Evolutionary conservation across 2,888 invertebrate genomes (phyloP).

Genomic region (Drosophila diplacantha): DNA sequence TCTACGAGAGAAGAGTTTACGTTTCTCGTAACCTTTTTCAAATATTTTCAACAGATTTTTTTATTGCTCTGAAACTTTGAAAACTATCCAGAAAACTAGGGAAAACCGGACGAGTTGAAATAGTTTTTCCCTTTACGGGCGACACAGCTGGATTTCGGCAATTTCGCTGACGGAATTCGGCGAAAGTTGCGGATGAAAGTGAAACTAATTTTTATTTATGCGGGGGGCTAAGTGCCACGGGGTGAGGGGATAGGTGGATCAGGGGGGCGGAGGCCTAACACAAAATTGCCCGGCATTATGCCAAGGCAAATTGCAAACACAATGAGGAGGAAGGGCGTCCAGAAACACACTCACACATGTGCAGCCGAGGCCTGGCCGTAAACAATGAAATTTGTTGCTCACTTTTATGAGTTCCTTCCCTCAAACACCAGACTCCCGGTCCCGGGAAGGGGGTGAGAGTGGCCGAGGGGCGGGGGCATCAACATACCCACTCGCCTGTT

Average conservation of each 20-base stretch:
- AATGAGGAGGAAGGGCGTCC: slow-evolving; percentile 3
- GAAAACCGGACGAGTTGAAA: neutral
- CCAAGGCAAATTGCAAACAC: slow-evolving; percentile 42
- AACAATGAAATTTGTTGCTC: slow-evolving; percentile 69
- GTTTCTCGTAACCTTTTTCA: neutral
- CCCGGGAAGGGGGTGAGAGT: neutral
- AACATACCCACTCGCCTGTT: slow-evolving; percentile 44
- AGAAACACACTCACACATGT: neutral
- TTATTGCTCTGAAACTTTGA: neutral
- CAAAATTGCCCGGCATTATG: slow-evolving; percentile 41
- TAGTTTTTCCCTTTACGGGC: slow-evolving; percentile 6
- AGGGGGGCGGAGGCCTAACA: slow-evolving; percentile 19
- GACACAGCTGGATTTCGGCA: neutral
- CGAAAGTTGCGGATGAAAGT: slow-evolving; percentile 38
- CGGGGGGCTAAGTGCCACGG: slow-evolving; percentile 15
- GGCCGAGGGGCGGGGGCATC: slow-evolving; percentile 24
- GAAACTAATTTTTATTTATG: slow-evolving; percentile 55
- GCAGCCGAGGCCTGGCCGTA: slow-evolving; percentile 42
- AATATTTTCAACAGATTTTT: neutral
- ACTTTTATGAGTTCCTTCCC: slow-evolving; percentile 65
- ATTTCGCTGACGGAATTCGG: slow-evolving; percentile 19
- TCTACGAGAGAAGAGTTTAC: neutral
- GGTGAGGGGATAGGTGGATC: neutral
- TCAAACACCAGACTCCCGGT: slow-evolving; percentile 28
- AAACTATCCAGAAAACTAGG: neutral